Evolutionary conservation across 2,888 invertebrate genomes (phyloP).

Genomic region (Gortyna flavago): DNA sequence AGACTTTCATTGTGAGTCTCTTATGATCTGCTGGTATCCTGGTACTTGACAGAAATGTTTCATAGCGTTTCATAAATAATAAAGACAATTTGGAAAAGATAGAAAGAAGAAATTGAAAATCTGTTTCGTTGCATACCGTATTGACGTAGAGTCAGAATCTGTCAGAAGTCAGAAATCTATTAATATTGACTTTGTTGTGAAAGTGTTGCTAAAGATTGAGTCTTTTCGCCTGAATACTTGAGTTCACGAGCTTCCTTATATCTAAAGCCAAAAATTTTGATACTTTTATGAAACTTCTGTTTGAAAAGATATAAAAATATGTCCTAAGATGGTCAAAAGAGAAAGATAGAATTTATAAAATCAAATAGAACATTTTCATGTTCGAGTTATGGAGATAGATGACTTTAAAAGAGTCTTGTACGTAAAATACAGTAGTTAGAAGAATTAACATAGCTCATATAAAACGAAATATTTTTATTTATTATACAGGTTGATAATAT

Average conservation of each 20-base stretch:
- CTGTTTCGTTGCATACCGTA: not conserved
- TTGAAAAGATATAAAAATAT: not conserved
- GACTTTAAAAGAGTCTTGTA: conserved; percentile 31
- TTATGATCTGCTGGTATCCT: conserved; percentile 28
- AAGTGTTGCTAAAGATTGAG: not conserved
- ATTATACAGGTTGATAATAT: conserved; percentile 61
- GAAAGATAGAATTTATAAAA: conserved; percentile 23
- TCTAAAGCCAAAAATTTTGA: conserved; percentile 37
- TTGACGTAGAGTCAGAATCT: not conserved
- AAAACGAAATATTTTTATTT: conserved; percentile 63
- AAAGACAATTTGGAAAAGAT: not conserved
- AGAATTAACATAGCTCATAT: conserved; percentile 55
- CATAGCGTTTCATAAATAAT: not conserved
- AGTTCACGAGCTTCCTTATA: conserved; percentile 38
- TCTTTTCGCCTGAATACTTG: not conserved
- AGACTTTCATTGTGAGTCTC: not conserved
- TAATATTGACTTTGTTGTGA: not conserved
- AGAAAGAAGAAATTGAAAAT: not conserved
- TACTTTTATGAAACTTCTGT: conserved; percentile 14
- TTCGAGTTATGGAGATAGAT: not conserved
- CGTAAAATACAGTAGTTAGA: conserved; percentile 55
- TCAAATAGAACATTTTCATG: conserved; percentile 11
- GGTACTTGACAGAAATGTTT: conserved; percentile 26
- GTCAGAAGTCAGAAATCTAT: not conserved
- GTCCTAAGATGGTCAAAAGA: not conserved